phyloP scores from a whole-genome alignment of 1,140 invertebrate species.

The Drosophila bocqueti region DNA sequence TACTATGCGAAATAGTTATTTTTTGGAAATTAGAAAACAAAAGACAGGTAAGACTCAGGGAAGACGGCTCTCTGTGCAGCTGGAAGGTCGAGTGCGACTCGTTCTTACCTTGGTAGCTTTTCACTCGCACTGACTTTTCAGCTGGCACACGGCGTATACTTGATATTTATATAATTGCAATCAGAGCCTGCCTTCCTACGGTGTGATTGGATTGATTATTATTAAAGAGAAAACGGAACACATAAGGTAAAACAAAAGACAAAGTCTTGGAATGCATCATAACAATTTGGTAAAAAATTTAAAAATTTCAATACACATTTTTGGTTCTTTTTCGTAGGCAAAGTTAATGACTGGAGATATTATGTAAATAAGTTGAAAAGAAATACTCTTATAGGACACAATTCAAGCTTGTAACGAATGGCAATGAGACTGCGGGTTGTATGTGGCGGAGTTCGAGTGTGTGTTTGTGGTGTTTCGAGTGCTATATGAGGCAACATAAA shows the following conservation, averaged over 20 bases:
- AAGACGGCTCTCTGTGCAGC: constrained; percentile 32
- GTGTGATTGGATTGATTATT: constrained; percentile 27
- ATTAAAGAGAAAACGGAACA: constrained; percentile 37
- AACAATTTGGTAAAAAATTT: constrained; percentile 72
- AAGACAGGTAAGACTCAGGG: constrained; percentile 2
- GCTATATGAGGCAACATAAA: constrained; percentile 35
- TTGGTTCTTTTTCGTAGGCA: constrained; percentile 61
- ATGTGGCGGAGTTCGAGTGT: not conserved
- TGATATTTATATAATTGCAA: constrained; percentile 23
- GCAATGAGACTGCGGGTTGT: constrained; percentile 44
- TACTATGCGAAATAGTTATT: constrained; percentile 42
- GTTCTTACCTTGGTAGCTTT: constrained; percentile 46
- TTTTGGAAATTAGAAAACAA: constrained; percentile 20
- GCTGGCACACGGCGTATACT: constrained; percentile 48
- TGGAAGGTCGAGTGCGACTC: constrained; percentile 39
- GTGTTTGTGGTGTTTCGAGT: constrained; percentile 5
- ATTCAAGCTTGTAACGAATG: constrained; percentile 65
- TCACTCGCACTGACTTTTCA: constrained; percentile 45
- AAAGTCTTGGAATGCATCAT: constrained; percentile 65
- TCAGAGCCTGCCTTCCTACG: constrained; percentile 41
- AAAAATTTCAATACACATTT: constrained; percentile 35
- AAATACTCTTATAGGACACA: constrained; percentile 61
- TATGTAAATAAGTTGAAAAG: constrained; percentile 70
- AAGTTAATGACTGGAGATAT: constrained; percentile 85
- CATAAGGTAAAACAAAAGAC: constrained; percentile 28